Conservation (phyloP, 2,797 vertebrate species). For the Myotis myotis region DNA sequence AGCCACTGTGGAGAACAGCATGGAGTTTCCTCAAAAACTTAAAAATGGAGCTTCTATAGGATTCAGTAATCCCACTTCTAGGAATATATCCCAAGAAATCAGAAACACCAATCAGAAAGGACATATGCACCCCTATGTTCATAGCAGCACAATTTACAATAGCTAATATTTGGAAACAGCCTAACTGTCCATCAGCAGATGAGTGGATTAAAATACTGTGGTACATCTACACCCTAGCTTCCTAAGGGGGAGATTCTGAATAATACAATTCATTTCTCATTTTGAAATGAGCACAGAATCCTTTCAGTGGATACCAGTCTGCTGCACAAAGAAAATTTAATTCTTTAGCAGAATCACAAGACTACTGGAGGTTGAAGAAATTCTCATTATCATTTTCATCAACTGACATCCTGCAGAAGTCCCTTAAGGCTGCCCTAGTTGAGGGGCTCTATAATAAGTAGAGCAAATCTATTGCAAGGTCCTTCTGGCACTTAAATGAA, state of each 20-base stretch:
- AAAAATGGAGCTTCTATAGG: too few species aligned
- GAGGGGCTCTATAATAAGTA: background rate
- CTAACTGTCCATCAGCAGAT: too few species aligned
- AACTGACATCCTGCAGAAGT: background rate
- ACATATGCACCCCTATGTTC: too few species aligned
- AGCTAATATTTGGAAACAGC: too few species aligned
- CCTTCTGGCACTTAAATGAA: background rate
- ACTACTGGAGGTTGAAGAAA: background rate
- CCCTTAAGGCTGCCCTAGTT: background rate
- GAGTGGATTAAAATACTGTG: too few species aligned
- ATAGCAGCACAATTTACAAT: too few species aligned
- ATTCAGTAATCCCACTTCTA: too few species aligned
- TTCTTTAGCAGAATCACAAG: constrained; percentile 1
- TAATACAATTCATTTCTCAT: constrained; percentile 47
- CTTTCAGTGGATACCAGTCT: background rate
- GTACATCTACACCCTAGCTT: background rate
- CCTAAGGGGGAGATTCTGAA: background rate
- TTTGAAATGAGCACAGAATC: constrained; percentile 46
- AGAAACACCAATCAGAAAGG: too few species aligned
- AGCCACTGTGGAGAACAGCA: too few species aligned
- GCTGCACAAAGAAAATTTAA: constrained; percentile 37
- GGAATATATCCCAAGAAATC: too few species aligned
- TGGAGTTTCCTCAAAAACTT: too few species aligned
- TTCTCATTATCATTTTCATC: constrained; percentile 2
- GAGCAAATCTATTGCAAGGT: background rate